Evolutionary conservation across 2,797 vertebrate genomes (phyloP), one percentile per base, ranked within the genome.

Genomic region (Spondyliosoma cantharus): DNA sequence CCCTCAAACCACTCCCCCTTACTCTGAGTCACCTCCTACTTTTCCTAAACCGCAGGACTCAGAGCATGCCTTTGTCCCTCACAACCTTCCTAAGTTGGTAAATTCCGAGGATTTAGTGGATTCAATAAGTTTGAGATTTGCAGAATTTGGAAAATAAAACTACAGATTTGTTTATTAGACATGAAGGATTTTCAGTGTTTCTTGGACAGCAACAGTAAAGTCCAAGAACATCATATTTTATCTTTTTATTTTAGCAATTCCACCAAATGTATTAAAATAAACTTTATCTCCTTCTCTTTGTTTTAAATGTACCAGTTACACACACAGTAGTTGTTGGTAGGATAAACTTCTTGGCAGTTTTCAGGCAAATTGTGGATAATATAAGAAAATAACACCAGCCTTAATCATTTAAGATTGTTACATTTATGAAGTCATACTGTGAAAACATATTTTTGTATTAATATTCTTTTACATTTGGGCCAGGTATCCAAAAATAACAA

Each of bases 1-100:
- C 95, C 89, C 86, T 86, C 67, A 62, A 45, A 68, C 88, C 89
- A 82, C 92, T 86, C 93, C 93, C 75, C 82, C 76, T 66, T 49
- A 20, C 53, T 17, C 67, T 43, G 37, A 59, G 74, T 73, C 74
- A 29, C 87, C 89, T 32, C 93, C 94, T 89, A 83, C 81, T 91
- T 87, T 85, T 92, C 16, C 62, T 37, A 58, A 78, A 89, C 88
- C 76, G 5, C 81, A 86, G 75, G 53, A 20, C 57, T 89, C 74
- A 86, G 15, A 76, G 76, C 80, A 25, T 75, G 83, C 60, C 80
- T 90, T 89, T 91, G 78, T 88, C 57, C 82, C 75, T 56, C 56
- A 59, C 45, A 77, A 63, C 46, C 75, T 52, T 78, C 67, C 79
- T 64, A 68, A 87, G 76, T 65, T 84, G 64, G 83, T 84, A 25